Evolutionary conservation across 2,113 vertebrate species (phyloP).

Genomic region (Illadopsis cleaveri): DNA sequence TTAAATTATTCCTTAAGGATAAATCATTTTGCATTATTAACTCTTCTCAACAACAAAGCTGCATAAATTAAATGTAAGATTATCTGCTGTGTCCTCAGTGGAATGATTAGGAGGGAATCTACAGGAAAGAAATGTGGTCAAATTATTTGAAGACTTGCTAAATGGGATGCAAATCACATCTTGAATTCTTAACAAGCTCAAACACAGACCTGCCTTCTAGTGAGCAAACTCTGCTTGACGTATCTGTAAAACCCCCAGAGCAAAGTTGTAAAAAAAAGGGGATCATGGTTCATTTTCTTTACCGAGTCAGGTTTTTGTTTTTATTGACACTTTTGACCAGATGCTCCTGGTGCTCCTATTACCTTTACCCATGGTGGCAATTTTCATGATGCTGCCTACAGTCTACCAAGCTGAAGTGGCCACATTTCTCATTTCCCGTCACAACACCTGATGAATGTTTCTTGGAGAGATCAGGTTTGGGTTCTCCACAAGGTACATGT

Average conservation of each 20-base stretch:
- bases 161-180: slow-evolving; percentile 33
- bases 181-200: slow-evolving; percentile 20
- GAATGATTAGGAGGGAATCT: slow-evolving; percentile 41
- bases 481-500: background rate
- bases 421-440: background rate
- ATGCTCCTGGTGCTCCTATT: background rate
- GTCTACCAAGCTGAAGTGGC: background rate
- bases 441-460: background rate
- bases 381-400: background rate
- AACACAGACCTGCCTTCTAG: slow-evolving; percentile 3
- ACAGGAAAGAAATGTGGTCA: slow-evolving; percentile 35
- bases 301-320: background rate
- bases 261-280: background rate
- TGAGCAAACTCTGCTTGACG: background rate
- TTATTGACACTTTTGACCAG: background rate
- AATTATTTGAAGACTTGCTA: slow-evolving; percentile 30
- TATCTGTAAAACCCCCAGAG: background rate
- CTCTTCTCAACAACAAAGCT: slow-evolving; percentile 43
- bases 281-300: background rate
- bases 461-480: background rate
- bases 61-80: slow-evolving; percentile 54
- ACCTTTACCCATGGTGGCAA: background rate
- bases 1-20: slow-evolving; percentile 36
- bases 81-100: slow-evolving; percentile 10
- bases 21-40: slow-evolving; percentile 31